phyloP scores from a whole-genome alignment of 2,113 vertebrate genomes.

The Myocastor coypus region DNA sequence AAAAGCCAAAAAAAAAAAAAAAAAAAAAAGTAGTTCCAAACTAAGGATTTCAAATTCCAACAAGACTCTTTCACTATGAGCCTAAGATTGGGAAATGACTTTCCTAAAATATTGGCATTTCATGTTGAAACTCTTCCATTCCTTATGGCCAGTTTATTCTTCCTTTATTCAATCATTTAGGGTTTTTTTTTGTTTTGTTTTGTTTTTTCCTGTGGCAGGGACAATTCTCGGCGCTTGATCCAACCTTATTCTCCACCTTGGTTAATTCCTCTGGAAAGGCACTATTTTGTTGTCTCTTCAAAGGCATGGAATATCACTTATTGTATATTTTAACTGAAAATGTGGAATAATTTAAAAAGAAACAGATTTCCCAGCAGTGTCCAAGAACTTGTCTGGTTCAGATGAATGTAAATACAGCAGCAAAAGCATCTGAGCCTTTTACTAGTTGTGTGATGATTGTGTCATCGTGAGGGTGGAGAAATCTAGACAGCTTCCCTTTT shows the following conservation, averaged over 20 bases:
- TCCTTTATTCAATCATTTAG: slow-evolving; percentile 20
- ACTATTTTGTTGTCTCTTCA: background rate
- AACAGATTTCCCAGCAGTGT: slow-evolving; percentile 3
- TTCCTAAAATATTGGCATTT: slow-evolving; percentile 25
- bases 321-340: background rate
- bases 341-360: slow-evolving; percentile 15
- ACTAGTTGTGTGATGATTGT: background rate
- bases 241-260: background rate
- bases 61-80: background rate
- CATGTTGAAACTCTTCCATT: background rate
- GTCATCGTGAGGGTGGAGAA: background rate
- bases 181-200: too few species aligned
- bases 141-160: background rate
- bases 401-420: background rate
- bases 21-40: slow-evolving; percentile 40
- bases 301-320: background rate
- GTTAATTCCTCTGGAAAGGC: slow-evolving; percentile 17
- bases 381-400: background rate
- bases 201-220: background rate
- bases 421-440: background rate
- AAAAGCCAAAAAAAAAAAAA: too few species aligned
- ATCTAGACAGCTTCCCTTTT: background rate
- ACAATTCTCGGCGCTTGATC: background rate
- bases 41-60: slow-evolving; percentile 44
- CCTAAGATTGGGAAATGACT: slow-evolving; percentile 1